Base-by-base conservation (phyloP, 2,888 invertebrate species). In the Xestoiulus laeticollis region DNA sequence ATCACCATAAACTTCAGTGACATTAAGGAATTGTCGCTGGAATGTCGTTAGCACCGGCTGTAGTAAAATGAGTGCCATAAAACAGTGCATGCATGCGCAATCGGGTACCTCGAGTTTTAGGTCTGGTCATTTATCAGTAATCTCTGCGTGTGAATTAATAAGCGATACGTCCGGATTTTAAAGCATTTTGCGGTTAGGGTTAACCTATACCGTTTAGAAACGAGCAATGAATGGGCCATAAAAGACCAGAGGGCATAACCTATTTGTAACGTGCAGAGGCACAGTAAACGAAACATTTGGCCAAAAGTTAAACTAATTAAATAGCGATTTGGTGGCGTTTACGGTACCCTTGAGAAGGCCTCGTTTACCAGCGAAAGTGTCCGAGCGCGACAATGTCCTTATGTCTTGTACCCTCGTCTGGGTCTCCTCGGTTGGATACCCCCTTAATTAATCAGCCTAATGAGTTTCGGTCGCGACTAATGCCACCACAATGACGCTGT, bases 391-490 rank as follows among this genome's bases (percentile, higher is more conserved):
- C 53, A 5, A 8, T 59, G 59, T 59, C 30, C 78, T 78, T 26
- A 30, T 30, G 78, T 30, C 30, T 78, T 68, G 30, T 78, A 78
- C 78, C 78, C 26, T 26, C 14, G 78, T 30, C 30, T 78, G 78
- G 78, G 78, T 0, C 30, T 26, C 26, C 5, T 12, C 14, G 78
- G 12, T 78, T 14, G 14, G 30, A 14, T 78, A 30, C 78, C 78
- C 30, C 78, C 78, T 6, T 78, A 78, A 78, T 78, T 78, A 78
- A 30, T 78, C 78, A 26, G 78, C 78, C 30, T 78, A 78, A 78
- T 78, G 78, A 78, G 78, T 78, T 78, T 59, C 12, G 30, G 78
- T 78, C 30, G 78, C 78, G 78, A 78, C 78, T 78, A 78, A 78
- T 78, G 78, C 78, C 30, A 78, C 78, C 78, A 78, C 78, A 78